These are phyloP conservation scores for Prinia subflava DNA, from an alignment of 2,113 vertebrate species.

Conservation along the genomic window DNA sequence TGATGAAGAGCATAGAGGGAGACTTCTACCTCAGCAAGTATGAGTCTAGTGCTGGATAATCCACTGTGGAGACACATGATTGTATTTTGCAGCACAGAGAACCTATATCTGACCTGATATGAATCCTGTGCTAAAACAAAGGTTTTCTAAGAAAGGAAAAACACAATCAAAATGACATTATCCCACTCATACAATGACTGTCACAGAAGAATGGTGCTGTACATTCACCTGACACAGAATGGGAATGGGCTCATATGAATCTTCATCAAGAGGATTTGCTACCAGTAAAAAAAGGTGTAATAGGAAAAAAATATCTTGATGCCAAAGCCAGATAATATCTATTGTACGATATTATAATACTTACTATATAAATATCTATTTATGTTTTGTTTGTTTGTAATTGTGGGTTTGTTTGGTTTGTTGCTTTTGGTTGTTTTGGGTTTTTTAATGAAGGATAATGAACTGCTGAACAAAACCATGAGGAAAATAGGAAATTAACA, in stretches of 20 bases:
- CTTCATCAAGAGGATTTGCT: background rate
- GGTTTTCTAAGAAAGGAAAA: background rate
- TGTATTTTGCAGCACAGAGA: background rate
- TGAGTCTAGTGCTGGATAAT: background rate
- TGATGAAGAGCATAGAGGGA: background rate
- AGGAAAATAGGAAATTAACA: background rate
- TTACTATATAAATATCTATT: background rate
- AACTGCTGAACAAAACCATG: background rate
- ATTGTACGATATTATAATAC: background rate
- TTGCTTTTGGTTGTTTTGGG: background rate
- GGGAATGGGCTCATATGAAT: background rate
- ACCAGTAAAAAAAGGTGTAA: background rate
- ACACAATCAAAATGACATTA: background rate
- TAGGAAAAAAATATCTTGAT: background rate
- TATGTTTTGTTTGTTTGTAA: background rate
- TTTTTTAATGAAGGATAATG: background rate
- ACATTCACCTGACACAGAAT: background rate
- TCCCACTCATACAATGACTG: background rate
- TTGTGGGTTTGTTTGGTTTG: background rate
- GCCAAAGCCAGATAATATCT: background rate
- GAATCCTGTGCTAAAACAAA: background rate
- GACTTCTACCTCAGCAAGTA: background rate
- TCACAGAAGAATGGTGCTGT: background rate
- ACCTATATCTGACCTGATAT: background rate
- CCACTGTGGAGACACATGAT: background rate